phyloP scores from a whole-genome alignment of 2,113 vertebrate genomes.

The Rallus limicola region DNA sequence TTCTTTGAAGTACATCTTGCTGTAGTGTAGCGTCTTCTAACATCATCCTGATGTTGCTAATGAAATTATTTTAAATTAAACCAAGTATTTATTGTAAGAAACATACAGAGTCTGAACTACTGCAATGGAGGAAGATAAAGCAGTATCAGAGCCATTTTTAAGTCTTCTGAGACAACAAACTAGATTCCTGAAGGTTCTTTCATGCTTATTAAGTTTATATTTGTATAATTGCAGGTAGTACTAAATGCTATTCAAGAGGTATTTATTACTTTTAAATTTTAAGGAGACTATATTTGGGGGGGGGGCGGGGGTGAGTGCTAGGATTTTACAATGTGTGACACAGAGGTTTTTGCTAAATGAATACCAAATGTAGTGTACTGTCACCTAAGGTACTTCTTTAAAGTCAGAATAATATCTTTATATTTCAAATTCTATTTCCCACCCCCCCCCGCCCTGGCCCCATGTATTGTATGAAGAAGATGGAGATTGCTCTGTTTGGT shows the following conservation, averaged over 20 bases:
- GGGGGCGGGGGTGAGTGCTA: not conserved
- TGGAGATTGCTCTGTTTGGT: not conserved
- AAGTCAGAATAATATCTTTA: not conserved
- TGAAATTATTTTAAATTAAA: not conserved
- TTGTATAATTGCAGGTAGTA: not conserved
- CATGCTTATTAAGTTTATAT: not conserved
- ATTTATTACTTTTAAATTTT: not conserved
- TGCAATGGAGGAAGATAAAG: not conserved
- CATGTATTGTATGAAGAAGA: not conserved
- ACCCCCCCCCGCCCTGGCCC: accelerated
- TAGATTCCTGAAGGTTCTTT: not conserved
- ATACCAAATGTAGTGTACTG: not conserved
- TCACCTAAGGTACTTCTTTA: not conserved
- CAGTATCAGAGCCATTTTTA: not conserved
- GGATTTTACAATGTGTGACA: not conserved
- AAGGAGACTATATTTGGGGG: not conserved
- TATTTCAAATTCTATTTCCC: not conserved
- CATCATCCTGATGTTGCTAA: not conserved
- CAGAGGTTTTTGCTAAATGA: not conserved
- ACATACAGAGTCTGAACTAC: not conserved
- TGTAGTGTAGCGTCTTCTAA: not conserved
- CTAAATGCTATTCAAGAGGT: not conserved
- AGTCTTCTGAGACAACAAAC: not conserved
- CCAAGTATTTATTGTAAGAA: not conserved
- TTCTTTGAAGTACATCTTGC: not conserved